Conservation (phyloP, 2,113 vertebrate genomes). For the Nannobrachium achirus region DNA sequence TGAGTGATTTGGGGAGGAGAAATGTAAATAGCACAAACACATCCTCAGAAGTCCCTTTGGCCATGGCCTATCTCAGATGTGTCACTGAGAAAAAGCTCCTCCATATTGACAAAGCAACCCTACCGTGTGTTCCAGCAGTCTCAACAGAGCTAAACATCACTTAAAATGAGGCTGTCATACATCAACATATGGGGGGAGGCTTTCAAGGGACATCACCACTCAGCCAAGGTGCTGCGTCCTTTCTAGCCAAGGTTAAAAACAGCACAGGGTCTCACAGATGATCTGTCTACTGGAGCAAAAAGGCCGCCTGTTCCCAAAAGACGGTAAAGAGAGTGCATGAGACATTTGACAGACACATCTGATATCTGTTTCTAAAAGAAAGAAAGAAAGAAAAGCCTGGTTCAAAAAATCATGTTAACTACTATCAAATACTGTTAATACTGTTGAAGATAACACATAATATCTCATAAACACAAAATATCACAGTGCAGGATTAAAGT, state of each 20-base stretch:
- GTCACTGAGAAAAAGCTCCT: constrained; percentile 45
- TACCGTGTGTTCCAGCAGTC: constrained; percentile 42
- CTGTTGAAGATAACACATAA: too few species aligned
- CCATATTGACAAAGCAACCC: constrained; percentile 50
- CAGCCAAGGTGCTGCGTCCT: constrained; percentile 57
- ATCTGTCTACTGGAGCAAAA: constrained; percentile 46
- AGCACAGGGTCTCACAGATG: constrained; percentile 48
- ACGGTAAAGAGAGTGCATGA: constrained; percentile 14
- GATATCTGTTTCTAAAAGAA: constrained; percentile 1
- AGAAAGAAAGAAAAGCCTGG: too few species aligned
- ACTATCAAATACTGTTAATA: too few species aligned
- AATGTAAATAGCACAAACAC: constrained; percentile 12
- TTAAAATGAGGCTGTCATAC: constrained; percentile 65
- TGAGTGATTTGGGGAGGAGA: constrained; percentile 5
- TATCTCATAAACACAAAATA: too few species aligned
- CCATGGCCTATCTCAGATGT: constrained; percentile 56
- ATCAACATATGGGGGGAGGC: constrained; percentile 62
- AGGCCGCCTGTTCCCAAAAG: constrained; percentile 26
- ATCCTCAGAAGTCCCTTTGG: constrained; percentile 22
- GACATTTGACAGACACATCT: not conserved
- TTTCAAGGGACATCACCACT: constrained; percentile 61
- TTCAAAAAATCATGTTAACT: too few species aligned
- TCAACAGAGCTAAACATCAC: constrained; percentile 66
- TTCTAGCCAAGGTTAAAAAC: constrained; percentile 67
- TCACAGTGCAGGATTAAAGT: too few species aligned